These are phyloP conservation scores for Trachurus trachurus DNA, from an alignment of 2,797 vertebrate genomes.

Conservation along the genomic window DNA sequence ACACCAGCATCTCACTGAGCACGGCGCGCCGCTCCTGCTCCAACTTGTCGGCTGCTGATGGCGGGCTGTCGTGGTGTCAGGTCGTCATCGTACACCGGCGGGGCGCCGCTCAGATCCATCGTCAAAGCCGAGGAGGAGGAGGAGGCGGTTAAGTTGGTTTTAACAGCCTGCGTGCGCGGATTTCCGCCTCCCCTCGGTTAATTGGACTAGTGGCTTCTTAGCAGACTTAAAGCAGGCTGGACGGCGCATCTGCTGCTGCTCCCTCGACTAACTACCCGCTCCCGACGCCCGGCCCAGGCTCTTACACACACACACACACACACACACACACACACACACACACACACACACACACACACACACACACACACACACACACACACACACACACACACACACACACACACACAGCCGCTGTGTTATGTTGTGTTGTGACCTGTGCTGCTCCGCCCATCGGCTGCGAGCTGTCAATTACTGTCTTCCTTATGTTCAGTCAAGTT, in stretches of 20 bases:
- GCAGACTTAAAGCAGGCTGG: slow-evolving; percentile 65
- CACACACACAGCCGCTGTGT: background rate
- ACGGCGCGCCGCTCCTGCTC: slow-evolving; percentile 33
- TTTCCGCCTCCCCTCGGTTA: slow-evolving; percentile 64
- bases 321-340: too few species aligned
- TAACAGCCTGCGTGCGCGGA: slow-evolving; percentile 29
- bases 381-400: too few species aligned
- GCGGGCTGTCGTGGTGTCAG: slow-evolving; percentile 45
- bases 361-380: too few species aligned
- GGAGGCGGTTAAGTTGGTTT: background rate
- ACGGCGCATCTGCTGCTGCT: slow-evolving; percentile 56
- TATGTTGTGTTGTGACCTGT: slow-evolving; percentile 32
- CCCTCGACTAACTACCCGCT: background rate
- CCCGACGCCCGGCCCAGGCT: slow-evolving; percentile 5
- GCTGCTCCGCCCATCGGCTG: slow-evolving; percentile 76
- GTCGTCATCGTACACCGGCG: slow-evolving; percentile 22
- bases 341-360: too few species aligned
- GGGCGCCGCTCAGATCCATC: slow-evolving; percentile 54
- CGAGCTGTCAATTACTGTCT: slow-evolving; percentile 17
- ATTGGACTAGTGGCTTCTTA: slow-evolving; percentile 80
- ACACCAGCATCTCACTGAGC: slow-evolving; percentile 50
- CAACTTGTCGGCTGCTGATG: slow-evolving; percentile 40
- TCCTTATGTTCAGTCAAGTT: slow-evolving; percentile 29
- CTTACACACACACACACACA: background rate
- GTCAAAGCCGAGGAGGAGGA: slow-evolving; percentile 26